Base-by-base conservation (phyloP, 2,797 vertebrate species). In the Bryconaethiops microstoma region DNA sequence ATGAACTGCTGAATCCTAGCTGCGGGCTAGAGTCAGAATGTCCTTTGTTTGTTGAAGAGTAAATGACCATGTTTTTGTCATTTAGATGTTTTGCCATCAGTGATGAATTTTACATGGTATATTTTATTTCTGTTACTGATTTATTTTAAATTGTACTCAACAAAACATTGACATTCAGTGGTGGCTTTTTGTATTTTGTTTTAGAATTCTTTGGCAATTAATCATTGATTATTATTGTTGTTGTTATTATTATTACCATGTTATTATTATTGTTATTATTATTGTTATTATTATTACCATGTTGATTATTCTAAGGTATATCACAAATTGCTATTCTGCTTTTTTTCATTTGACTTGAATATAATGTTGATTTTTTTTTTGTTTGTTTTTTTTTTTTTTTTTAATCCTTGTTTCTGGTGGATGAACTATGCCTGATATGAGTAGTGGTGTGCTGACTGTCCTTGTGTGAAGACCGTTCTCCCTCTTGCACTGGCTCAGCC, bases 401-500 rank as follows among this genome's bases (percentile, higher is more conserved):
- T 88, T 86, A 83, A 74, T 71, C 82, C 88, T 80, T 79, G 72
- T 84, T 72, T 84, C 74, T 82, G 80, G n/a, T 75, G 86, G 77
- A 88, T 74, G 80, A 86, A 83, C 84, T 88, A 76, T 79, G 86
- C 78, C 89, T 84, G 89, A 86, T 82, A 69, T 89, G 85, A 88
- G 59, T 85, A 83, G 2, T 88, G 77, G 42, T 84, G 10, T 87
- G 83, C 80, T 81, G 84, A 86, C 76, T 82, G 86, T 89, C 88
- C 85, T 86, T 75, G 23, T 89, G 86, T 90, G 83, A 84, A 88
- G 85, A 81, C 80, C 79, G 74, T 86, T 79, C 88, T 83, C 83
- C 84, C 82, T 91, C 86, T 91, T 92, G 92, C 92, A 91, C 92
- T 92, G 89, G 88, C 88, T 92, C 86, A 88, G 89, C 92, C 90